These are phyloP conservation scores for Chunga burmeisteri DNA, from an alignment of 2,113 vertebrate species.

Conservation along the genomic window DNA sequence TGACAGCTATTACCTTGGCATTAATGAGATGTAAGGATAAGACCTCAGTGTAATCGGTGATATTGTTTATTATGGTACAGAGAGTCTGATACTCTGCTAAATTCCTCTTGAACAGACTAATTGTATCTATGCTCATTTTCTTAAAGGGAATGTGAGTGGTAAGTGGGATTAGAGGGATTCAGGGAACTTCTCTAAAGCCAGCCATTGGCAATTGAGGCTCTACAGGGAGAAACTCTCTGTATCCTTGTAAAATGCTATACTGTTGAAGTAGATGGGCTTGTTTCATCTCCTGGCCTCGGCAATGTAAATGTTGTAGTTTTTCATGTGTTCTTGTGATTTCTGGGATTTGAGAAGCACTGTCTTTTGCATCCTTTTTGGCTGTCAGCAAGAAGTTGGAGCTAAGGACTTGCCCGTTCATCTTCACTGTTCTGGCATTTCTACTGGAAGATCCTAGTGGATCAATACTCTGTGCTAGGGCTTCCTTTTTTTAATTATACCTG, in stretches of 20 bases:
- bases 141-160: background rate
- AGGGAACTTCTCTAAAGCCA: background rate
- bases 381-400: background rate
- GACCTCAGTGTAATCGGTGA: background rate
- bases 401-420: background rate
- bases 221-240: background rate
- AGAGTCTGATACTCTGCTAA: background rate
- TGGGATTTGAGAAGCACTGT: background rate
- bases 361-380: background rate
- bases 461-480: background rate
- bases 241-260: background rate
- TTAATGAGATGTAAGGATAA: background rate
- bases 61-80: background rate
- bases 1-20: background rate
- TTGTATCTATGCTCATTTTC: background rate
- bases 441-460: background rate
- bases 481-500: background rate
- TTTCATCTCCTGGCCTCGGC: background rate
- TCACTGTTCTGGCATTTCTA: background rate
- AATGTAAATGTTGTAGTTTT: background rate
- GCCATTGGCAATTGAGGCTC: background rate
- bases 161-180: conserved; percentile 12
- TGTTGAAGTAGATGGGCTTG: background rate
- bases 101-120: background rate
- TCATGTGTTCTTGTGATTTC: background rate